A percentile compares a stretch with the other conserved stretches of the same genome.
phyloP scores from a whole-genome alignment of 2,888 invertebrate species.

The Pristionchus maxplancki region DNA sequence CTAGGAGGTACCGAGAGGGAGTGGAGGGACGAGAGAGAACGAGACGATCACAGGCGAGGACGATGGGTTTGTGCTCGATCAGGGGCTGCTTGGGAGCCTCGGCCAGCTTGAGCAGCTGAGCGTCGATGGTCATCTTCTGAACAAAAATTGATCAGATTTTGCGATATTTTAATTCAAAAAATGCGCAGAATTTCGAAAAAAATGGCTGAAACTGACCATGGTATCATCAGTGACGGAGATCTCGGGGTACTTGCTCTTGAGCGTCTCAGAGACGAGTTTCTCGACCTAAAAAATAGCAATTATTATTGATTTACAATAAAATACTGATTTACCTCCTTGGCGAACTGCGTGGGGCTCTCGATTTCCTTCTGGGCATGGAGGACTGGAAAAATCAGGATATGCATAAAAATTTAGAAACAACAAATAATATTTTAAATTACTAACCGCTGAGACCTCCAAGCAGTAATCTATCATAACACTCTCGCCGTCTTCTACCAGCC shows the following conservation, averaged over 20 bases:
- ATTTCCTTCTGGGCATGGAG: slow-evolving; percentile 57
- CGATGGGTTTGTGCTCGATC: slow-evolving; percentile 52
- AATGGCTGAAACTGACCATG: slow-evolving; percentile 56
- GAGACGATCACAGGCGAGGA: slow-evolving; percentile 45
- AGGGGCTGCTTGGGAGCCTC: slow-evolving; percentile 55
- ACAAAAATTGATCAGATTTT: slow-evolving; percentile 5
- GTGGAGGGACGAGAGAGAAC: slow-evolving; percentile 50
- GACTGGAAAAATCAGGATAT: not conserved
- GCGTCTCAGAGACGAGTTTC: slow-evolving; percentile 60
- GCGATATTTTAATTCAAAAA: not conserved
- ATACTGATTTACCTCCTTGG: slow-evolving; percentile 45
- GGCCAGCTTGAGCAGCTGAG: slow-evolving; percentile 64
- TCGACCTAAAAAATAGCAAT: slow-evolving; percentile 55
- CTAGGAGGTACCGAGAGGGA: slow-evolving; percentile 48
- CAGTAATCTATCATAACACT: not conserved
- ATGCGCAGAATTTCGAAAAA: not conserved
- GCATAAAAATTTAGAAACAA: not conserved
- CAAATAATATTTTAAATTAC: not conserved
- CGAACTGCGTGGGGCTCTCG: slow-evolving; percentile 64
- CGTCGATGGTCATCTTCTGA: slow-evolving; percentile 68
- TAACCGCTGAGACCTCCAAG: not conserved
- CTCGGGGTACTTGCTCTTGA: slow-evolving; percentile 56
- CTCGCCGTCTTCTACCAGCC: not conserved
- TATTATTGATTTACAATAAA: not conserved
- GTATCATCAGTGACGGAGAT: slow-evolving; percentile 61